Base-by-base conservation (phyloP, 2,113 vertebrate genomes). In the Salminus brasiliensis region DNA sequence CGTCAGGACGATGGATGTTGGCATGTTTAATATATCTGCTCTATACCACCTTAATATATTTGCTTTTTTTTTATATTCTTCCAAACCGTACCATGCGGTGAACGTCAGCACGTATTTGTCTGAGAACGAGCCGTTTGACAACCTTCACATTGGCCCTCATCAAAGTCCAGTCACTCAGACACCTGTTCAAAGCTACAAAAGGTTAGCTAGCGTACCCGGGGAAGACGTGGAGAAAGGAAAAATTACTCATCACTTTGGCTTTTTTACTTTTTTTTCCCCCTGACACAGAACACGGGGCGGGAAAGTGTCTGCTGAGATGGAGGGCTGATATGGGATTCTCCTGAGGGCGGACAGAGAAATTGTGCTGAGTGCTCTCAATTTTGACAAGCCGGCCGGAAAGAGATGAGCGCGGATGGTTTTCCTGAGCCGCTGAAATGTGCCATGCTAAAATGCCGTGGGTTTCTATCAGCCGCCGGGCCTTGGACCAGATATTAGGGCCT, bases 281-380 rank as follows among this genome's bases (percentile, higher is more conserved):
- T 21, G 60, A 18, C 60, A 34, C 18, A 7, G 34, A 63, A 63
- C 62, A 10, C 9, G 7, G 62, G 62, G 62, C 62, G 34, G 62
- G 34, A 66, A 23, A 10, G 32, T 63, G 60, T 63, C 60, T 39
- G 62, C 16, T 1, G 32, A 65, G 60, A 66, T 66, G 34, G 36
- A 66, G 62, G 62, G 32, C 12, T 39, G 62, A 66, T 66, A 66
- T 66, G 62, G 62, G 62, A 66, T 39, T 66, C 62, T 66, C 34
- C 8, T n/a, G 34, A 39, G 62, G 62, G 62, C 34, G 62, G 62
- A 66, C 62, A 39, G 62, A 66, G 32, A 23, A 66, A 36, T 66
- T 66, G 62, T 66, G 62, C 62, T 66, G 62, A 66, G 34, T 66
- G 62, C 62, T 66, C 62, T 66, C 32, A 66, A 66, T 66, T 66